These are phyloP conservation scores for Chelon auratus DNA, from an alignment of 2,797 vertebrate genomes.

Conservation along the genomic window DNA sequence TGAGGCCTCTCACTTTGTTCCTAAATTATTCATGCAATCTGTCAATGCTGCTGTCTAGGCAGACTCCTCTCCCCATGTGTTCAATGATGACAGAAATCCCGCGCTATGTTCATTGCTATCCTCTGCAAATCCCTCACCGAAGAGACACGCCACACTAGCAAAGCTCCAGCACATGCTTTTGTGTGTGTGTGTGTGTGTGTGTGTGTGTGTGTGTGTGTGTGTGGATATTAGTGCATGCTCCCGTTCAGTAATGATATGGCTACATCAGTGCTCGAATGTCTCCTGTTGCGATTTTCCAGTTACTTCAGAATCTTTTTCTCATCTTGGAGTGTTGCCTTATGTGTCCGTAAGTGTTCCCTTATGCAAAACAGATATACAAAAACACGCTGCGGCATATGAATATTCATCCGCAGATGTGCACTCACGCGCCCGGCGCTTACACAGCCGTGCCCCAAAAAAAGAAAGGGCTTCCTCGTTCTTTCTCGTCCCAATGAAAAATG, in stretches of 20 bases:
- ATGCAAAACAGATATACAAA: slow-evolving; percentile 28
- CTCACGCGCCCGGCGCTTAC: not conserved
- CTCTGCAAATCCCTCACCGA: slow-evolving; percentile 65
- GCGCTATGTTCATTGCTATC: slow-evolving; percentile 60
- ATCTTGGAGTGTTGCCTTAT: slow-evolving; percentile 26
- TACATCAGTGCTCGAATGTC: slow-evolving; percentile 1
- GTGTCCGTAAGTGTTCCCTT: slow-evolving; percentile 34
- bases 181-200: slow-evolving; percentile 5
- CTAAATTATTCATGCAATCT: slow-evolving; percentile 85
- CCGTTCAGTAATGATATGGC: slow-evolving; percentile 9
- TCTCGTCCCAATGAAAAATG: slow-evolving; percentile 33
- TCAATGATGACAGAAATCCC: slow-evolving; percentile 76
- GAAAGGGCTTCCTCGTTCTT: slow-evolving; percentile 18
- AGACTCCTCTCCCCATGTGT: slow-evolving; percentile 72
- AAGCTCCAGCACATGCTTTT: slow-evolving; percentile 41
- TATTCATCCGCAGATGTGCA: slow-evolving; percentile 44
- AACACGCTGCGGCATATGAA: slow-evolving; percentile 32
- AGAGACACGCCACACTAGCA: slow-evolving; percentile 27
- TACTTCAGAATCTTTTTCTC: not conserved
- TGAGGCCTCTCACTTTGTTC: slow-evolving; percentile 81
- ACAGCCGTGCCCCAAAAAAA: not conserved
- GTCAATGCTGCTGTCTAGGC: slow-evolving; percentile 79
- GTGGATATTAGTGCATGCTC: slow-evolving; percentile 6
- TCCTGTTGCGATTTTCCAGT: slow-evolving; percentile 3
- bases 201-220: not conserved